phyloP scores from a whole-genome alignment of 2,888 invertebrate species.

The Oithona nana region DNA sequence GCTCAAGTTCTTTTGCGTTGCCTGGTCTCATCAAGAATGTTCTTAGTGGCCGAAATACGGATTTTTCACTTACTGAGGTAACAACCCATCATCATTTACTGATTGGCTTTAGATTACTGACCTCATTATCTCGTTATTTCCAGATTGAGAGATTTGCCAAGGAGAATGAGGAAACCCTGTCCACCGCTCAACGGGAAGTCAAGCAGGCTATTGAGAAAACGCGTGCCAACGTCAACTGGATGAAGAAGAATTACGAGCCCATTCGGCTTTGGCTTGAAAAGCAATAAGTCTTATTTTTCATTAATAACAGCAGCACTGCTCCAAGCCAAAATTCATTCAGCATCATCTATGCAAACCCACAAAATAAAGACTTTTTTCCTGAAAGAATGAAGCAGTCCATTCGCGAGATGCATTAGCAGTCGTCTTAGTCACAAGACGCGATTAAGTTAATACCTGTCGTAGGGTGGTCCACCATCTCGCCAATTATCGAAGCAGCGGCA shows the following conservation, averaged over 20 bases:
- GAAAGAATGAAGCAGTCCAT: no score
- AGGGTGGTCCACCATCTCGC: no score
- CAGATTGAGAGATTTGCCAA: slow-evolving; percentile 27
- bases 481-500: no score
- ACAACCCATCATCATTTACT: background rate
- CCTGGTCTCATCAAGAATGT: slow-evolving; percentile 22
- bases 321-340: no score
- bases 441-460: no score
- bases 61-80: slow-evolving; percentile 26
- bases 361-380: no score
- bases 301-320: no score
- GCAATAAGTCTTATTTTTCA: no score
- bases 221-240: slow-evolving; percentile 28
- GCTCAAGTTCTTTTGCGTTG: slow-evolving; percentile 24
- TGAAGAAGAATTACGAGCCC: slow-evolving; percentile 24
- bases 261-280: background rate
- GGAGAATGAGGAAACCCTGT: slow-evolving; percentile 31
- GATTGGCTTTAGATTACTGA: background rate
- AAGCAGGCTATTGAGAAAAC: slow-evolving; percentile 27
- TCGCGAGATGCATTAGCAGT: no score
- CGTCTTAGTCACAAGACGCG: no score
- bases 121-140: background rate
- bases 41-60: slow-evolving; percentile 25
- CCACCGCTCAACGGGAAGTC: slow-evolving; percentile 26
- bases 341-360: no score